Conservation (phyloP, 2,888 invertebrate species). For the Marasmarcha lunaedactyla region DNA sequence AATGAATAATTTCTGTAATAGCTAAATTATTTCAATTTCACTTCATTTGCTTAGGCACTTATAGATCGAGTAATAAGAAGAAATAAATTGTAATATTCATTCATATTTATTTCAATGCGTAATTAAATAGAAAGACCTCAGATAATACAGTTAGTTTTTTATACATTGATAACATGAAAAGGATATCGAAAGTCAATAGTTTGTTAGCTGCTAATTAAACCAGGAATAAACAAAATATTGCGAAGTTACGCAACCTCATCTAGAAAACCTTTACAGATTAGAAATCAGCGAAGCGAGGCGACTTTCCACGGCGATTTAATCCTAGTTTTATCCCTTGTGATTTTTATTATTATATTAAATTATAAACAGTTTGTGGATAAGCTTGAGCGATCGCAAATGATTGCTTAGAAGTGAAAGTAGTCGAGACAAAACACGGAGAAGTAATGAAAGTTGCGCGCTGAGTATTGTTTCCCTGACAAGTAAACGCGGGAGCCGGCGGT, state of each 20-base stretch:
- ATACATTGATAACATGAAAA: too few species aligned
- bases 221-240: too few species aligned
- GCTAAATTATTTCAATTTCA: too few species aligned
- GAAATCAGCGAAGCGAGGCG: conserved; percentile 19
- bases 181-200: too few species aligned
- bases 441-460: conserved; percentile 21
- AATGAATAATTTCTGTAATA: too few species aligned
- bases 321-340: conserved; percentile 20
- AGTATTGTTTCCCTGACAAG: conserved; percentile 8
- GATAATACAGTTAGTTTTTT: too few species aligned
- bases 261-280: conserved; percentile 8
- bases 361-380: conserved; percentile 27
- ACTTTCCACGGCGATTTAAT: conserved; percentile 29
- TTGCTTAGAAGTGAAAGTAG: conserved; percentile 34
- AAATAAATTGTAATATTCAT: too few species aligned
- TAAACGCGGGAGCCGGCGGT: neutral
- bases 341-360: conserved; percentile 31
- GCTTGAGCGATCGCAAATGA: conserved; percentile 30
- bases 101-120: too few species aligned
- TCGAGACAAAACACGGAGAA: conserved; percentile 20
- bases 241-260: too few species aligned
- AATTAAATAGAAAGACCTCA: too few species aligned
- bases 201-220: too few species aligned
- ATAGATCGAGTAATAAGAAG: neutral
- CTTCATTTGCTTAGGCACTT: neutral